These are phyloP conservation scores for Drosophila burlai DNA, from an alignment of 1,140 invertebrate species.

Conservation along the genomic window DNA sequence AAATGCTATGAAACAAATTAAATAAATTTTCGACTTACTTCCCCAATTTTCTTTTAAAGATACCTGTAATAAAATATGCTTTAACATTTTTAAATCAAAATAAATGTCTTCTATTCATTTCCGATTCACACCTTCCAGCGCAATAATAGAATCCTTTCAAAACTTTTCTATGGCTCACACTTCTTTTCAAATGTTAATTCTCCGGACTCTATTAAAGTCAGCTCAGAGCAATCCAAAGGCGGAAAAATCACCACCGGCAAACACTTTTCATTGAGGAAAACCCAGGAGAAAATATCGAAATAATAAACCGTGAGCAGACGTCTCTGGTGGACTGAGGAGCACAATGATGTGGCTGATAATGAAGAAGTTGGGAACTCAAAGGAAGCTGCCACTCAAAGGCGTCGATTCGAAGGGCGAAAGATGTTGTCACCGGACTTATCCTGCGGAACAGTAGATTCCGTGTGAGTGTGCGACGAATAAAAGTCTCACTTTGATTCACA, in stretches of 20 bases:
- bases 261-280: conserved; percentile 51
- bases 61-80: background rate
- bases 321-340: conserved; percentile 31
- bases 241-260: conserved; percentile 24
- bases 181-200: conserved; percentile 17
- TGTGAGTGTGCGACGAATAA: conserved; percentile 68
- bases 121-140: background rate
- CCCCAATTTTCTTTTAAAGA: background rate
- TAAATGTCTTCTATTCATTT: background rate
- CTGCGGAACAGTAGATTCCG: conserved; percentile 41
- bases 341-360: conserved; percentile 37
- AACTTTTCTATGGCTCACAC: conserved; percentile 7
- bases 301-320: conserved; percentile 65
- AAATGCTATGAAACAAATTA: too few relatives aligned
- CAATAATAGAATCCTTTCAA: conserved; percentile 7
- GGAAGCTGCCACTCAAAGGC: conserved; percentile 69
- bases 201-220: conserved; percentile 54
- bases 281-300: conserved; percentile 68
- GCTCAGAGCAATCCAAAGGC: conserved; percentile 20
- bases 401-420: conserved; percentile 37
- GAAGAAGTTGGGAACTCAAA: conserved; percentile 56
- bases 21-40: too few relatives aligned
- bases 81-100: background rate
- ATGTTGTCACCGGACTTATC: conserved; percentile 59
- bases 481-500: conserved; percentile 65